Evolutionary conservation across 2,888 invertebrate species (phyloP).

Genomic region (Yponomeuta plumbellus): DNA sequence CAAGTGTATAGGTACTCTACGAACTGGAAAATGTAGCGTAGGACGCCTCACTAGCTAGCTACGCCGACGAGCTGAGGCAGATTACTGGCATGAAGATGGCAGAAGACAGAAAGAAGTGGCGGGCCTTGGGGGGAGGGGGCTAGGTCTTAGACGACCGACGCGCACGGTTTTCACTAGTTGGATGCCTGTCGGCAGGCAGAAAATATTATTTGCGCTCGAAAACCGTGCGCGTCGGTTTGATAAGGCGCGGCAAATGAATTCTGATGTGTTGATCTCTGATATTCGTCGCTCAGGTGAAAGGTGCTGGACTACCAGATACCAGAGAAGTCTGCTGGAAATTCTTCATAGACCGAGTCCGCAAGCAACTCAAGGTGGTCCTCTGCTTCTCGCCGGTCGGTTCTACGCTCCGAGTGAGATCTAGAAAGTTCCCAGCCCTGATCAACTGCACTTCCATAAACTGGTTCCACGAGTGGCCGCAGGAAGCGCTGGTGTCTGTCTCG

Average conservation of each 20-base stretch:
- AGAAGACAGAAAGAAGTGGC: no score
- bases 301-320: constrained; percentile 92
- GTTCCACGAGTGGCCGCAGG: constrained; percentile 99
- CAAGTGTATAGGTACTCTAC: no score
- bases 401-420: constrained; percentile 84
- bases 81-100: no score
- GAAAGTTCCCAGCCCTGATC: constrained; percentile 97
- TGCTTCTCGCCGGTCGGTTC: constrained; percentile 98
- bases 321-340: constrained; percentile 98
- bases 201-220: no score
- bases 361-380: constrained; percentile 92
- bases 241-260: not conserved
- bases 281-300: constrained; percentile 77
- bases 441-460: constrained; percentile 97
- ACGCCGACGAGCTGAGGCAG: no score
- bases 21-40: no score
- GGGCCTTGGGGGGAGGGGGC: no score
- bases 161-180: no score
- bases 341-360: constrained; percentile 95
- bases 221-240: no score
- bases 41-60: no score
- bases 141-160: no score
- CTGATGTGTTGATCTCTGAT: not conserved
- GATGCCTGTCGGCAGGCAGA: no score
- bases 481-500: constrained; percentile 95